Conservation (phyloP, 2,113 vertebrate genomes). For the Pogona vitticeps region DNA sequence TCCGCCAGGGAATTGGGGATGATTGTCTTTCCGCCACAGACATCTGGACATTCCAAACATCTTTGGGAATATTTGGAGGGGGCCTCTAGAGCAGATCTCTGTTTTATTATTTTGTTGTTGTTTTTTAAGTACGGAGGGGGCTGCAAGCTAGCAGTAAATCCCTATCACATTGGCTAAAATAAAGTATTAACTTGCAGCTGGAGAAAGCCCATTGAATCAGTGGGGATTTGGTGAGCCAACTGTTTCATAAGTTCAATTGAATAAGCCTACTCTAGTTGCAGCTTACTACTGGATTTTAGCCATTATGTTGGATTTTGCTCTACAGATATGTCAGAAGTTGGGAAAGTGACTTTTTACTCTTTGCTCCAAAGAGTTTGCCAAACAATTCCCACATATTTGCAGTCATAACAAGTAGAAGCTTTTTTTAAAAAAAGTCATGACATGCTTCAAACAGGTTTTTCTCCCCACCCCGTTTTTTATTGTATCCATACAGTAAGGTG, state of each 20-base stretch:
- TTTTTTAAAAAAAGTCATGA: neutral
- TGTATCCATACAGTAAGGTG: neutral
- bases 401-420: neutral
- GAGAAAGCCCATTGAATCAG: too few species aligned
- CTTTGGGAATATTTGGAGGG: neutral
- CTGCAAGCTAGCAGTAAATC: too few species aligned
- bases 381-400: neutral
- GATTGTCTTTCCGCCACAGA: too few species aligned
- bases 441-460: neutral
- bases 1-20: neutral
- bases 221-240: too few species aligned
- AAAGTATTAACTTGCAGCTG: too few species aligned
- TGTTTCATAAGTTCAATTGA: too few species aligned
- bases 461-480: too few species aligned
- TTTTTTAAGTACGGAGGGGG: too few species aligned
- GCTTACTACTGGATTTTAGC: too few species aligned
- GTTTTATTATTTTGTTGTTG: too few species aligned
- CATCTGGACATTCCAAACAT: neutral
- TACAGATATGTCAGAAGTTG: neutral
- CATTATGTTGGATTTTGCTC: neutral
- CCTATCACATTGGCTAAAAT: too few species aligned
- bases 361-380: neutral
- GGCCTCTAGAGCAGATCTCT: neutral
- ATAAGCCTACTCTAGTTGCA: too few species aligned
- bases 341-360: neutral